Conservation (phyloP, 2,797 vertebrate species). For the Pipistrellus pygmaeus region DNA sequence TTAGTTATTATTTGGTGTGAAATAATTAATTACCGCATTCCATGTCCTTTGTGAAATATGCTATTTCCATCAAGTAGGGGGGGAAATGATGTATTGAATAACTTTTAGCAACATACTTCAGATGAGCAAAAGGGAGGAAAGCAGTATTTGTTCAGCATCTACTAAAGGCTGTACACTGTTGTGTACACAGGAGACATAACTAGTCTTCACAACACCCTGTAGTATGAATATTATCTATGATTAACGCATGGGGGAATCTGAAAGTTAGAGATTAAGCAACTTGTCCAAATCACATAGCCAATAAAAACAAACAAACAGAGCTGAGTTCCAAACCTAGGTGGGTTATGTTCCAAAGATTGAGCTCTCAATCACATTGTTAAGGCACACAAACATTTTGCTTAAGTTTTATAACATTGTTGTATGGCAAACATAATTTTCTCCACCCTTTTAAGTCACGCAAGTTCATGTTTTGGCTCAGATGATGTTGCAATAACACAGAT, state of each 20-base stretch:
- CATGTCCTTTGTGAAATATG: not conserved
- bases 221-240: not conserved
- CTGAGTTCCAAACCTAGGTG: not conserved
- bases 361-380: not conserved
- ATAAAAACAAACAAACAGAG: not conserved
- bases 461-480: not conserved
- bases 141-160: not conserved
- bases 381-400: not conserved
- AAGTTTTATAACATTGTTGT: not conserved
- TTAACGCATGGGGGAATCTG: not conserved
- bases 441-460: not conserved
- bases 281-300: not conserved
- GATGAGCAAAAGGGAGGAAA: not conserved
- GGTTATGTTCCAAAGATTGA: not conserved
- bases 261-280: not conserved
- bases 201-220: not conserved
- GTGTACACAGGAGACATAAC: not conserved
- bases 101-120: not conserved
- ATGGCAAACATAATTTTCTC: slow-evolving; percentile 1
- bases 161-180: no score
- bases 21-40: not conserved
- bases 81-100: not conserved
- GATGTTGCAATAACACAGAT: not conserved
- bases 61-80: not conserved
- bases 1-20: not conserved